Conservation (phyloP, 1,140 invertebrate species). For the Oedothorax gibbosus region DNA sequence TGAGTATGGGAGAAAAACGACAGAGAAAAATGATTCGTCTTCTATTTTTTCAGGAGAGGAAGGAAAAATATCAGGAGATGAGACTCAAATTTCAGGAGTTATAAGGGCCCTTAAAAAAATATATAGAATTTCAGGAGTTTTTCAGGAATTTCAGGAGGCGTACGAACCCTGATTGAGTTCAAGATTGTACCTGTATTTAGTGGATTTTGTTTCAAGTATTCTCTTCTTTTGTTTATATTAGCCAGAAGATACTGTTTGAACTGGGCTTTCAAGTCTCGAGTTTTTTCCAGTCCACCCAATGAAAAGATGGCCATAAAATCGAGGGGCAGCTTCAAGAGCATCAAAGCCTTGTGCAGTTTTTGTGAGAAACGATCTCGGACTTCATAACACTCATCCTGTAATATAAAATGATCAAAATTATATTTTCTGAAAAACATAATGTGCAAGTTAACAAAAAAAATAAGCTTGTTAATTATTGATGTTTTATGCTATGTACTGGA, state of each 20-base stretch:
- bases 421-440: too few relatives aligned
- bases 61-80: too few relatives aligned
- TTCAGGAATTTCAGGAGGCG: too few relatives aligned
- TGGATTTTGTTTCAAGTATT: slow-evolving; percentile 77
- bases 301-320: slow-evolving; percentile 98
- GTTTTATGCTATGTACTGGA: too few relatives aligned
- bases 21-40: too few relatives aligned
- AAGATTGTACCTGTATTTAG: slow-evolving; percentile 48
- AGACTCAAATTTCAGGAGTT: too few relatives aligned
- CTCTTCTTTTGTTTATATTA: slow-evolving; percentile 91
- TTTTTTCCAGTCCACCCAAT: slow-evolving; percentile 75
- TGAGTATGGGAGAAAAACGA: too few relatives aligned
- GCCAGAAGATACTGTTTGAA: slow-evolving; percentile 83
- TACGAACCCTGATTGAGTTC: too few relatives aligned
- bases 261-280: slow-evolving; percentile 65
- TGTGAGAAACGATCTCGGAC: slow-evolving; percentile 84
- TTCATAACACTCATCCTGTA: slow-evolving; percentile 60
- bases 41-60: too few relatives aligned
- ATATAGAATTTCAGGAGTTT: too few relatives aligned
- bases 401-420: not conserved
- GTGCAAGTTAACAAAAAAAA: not conserved
- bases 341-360: slow-evolving; percentile 92
- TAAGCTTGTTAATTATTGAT: too few relatives aligned
- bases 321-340: slow-evolving; percentile 78
- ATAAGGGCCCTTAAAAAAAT: too few relatives aligned